Conservation (phyloP, 2,797 vertebrate species). For the Helarctos malayanus region DNA sequence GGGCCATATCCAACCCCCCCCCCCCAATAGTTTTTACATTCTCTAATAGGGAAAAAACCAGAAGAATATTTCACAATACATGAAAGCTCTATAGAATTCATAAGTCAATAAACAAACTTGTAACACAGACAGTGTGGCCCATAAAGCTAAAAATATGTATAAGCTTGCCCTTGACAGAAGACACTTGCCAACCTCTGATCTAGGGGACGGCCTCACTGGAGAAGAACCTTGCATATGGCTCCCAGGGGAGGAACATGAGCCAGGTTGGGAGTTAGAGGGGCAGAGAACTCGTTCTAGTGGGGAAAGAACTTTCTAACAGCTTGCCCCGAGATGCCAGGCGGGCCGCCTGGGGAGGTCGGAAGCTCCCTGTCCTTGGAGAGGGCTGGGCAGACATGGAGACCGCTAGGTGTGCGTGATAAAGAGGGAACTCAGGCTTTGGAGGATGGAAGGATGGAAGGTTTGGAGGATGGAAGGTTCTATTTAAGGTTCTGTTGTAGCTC, state of each 20-base stretch:
- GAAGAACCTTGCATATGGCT: neutral
- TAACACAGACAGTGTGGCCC: neutral
- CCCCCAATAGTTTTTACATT: neutral
- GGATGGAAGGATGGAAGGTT: no score
- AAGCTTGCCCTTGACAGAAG: neutral
- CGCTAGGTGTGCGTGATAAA: rapidly evolving
- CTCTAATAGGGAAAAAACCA: neutral
- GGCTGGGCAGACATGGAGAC: neutral
- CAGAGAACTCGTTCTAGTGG: neutral
- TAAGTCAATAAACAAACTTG: neutral
- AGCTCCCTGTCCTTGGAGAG: neutral
- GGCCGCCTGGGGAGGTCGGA: neutral
- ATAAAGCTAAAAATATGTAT: neutral
- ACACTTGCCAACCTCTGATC: neutral
- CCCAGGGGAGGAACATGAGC: no score
- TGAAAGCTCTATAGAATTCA: neutral
- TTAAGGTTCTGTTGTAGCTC: neutral
- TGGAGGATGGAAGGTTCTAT: no score
- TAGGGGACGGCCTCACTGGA: neutral
- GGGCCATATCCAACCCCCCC: neutral
- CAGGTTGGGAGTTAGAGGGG: neutral
- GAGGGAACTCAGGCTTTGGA: neutral
- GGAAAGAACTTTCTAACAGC: neutral
- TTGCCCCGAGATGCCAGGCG: neutral
- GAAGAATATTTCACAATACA: neutral